Evolutionary conservation across 2,113 vertebrate species (phyloP).

Genomic region (Lonchura striata): DNA sequence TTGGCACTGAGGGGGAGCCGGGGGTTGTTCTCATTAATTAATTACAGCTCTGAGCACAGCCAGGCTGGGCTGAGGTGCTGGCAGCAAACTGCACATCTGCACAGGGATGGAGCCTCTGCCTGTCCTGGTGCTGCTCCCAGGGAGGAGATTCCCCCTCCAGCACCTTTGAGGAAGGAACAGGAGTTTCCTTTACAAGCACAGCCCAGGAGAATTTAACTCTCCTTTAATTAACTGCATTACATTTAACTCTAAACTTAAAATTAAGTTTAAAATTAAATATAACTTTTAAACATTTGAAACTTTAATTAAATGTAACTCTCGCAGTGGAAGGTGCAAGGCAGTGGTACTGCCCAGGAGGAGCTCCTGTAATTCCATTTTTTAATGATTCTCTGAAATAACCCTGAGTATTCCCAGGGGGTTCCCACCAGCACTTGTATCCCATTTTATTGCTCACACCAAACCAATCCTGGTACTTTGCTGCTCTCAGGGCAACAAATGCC

Average conservation of each 20-base stretch:
- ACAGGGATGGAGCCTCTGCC: fast-evolving
- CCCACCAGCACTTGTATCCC: fast-evolving
- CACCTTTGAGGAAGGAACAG: background rate
- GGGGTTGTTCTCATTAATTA: fast-evolving
- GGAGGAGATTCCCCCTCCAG: background rate
- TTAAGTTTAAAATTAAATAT: background rate
- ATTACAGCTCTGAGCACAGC: fast-evolving
- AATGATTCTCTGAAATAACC: background rate
- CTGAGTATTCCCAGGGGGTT: background rate
- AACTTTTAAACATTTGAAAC: background rate
- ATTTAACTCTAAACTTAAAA: background rate
- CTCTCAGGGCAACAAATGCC: background rate
- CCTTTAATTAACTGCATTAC: background rate
- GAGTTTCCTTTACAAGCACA: background rate
- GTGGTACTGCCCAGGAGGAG: fast-evolving
- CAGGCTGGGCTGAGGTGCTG: background rate
- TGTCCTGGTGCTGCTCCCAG: fast-evolving
- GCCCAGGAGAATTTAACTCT: background rate
- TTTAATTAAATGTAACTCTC: background rate
- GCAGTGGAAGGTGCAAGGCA: background rate
- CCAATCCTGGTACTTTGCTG: background rate
- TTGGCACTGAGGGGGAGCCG: background rate
- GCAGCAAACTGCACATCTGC: background rate
- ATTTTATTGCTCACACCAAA: background rate
- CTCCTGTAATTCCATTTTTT: background rate